Conservation (phyloP, 2,888 invertebrate genomes). For the Agrochola circellaris region DNA sequence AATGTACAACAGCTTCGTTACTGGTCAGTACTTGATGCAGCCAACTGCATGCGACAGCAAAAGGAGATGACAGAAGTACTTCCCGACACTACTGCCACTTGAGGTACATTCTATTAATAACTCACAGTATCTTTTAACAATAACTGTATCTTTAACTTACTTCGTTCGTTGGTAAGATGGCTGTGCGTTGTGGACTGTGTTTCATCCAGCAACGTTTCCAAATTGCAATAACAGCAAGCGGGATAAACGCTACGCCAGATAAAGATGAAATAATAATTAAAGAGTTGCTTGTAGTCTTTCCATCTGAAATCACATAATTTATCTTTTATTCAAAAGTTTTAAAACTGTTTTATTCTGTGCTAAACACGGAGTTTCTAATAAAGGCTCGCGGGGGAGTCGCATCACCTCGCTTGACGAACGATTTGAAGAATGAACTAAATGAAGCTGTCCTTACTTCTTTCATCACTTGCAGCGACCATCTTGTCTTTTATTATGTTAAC, state of each 20-base stretch:
- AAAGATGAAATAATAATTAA: neutral
- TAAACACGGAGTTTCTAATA: too few species aligned
- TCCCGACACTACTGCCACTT: neutral
- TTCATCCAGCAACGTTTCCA: neutral
- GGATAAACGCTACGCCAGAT: neutral
- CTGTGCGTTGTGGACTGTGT: neutral
- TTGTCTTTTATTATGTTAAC: too few species aligned
- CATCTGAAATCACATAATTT: neutral
- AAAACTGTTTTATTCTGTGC: neutral
- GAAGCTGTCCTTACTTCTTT: too few species aligned
- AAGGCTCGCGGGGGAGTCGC: too few species aligned
- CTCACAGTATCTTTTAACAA: neutral
- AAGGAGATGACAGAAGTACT: neutral
- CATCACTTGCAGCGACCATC: too few species aligned
- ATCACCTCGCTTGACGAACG: too few species aligned
- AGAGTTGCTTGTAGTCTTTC: neutral
- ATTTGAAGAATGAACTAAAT: too few species aligned
- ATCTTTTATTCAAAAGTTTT: neutral
- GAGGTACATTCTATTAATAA: too few species aligned
- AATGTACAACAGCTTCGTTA: too few species aligned
- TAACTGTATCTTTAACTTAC: neutral
- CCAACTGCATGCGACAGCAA: too few species aligned
- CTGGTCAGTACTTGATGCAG: too few species aligned
- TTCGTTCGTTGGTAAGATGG: neutral
- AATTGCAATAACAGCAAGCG: neutral